Base-by-base conservation (phyloP, 53 echinoderm and acorn worm species). In the Mesocentrotus franciscanus region DNA sequence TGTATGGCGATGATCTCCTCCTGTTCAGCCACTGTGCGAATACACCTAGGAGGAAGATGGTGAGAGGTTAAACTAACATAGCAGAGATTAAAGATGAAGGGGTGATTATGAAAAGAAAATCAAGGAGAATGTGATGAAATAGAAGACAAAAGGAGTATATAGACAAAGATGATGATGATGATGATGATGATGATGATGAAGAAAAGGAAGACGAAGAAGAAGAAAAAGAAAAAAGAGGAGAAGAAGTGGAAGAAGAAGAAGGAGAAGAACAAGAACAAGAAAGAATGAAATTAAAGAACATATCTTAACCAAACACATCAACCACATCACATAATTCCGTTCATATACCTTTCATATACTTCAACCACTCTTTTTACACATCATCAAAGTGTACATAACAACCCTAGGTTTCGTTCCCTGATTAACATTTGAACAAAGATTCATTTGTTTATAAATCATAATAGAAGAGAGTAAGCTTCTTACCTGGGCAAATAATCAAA, bases 1-100 rank as follows among this genome's bases (percentile, higher is more conserved):
- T 94, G 94, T 27, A 94, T 94, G 24, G 94, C 94, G 6, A 94
- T 94, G 94, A 94, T 94, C 61, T 94, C 94, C 62, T 94, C 94
- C 42, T 83, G 94, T 27, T 94, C 94, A 17, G 74, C 74, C 8
- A 93, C 33, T 29, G 92, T 92, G 13, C 66, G 66, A 26, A 92
- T 34, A 36, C 92, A 92, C 42, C 92, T 92, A 90, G 60, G 29
- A 58, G 12, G 59, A 90, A 90, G 81, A 81, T 81, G 17, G 81
- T 42, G 81, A 81, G 81, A 81, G 22, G 42, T 81, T 81, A 81
- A 18, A 81, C 81, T 81, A 5, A 81, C 29, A 81, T 81, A 81
- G 42, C 16, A 42, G 76, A 32, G 30, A 30, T 11, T 30, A 76
- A 4, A 71, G 17, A 71, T 71, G 71, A 71, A 71, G 22, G 29